phyloP scores from a whole-genome alignment of 2,888 invertebrate species.

The Cetonia aurata region DNA sequence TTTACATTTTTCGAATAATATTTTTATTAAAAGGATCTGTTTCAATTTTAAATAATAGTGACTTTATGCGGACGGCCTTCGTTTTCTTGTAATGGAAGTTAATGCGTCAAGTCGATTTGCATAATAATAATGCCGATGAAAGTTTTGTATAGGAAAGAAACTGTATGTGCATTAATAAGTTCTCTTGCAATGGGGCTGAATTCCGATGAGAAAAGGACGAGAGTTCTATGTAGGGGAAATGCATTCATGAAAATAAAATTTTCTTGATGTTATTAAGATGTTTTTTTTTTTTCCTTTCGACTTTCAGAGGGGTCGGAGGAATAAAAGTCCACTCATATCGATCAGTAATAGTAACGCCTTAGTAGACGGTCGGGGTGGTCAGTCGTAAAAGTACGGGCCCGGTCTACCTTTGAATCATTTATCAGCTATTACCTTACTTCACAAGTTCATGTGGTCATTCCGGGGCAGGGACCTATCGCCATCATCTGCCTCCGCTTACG shows the following conservation, averaged over 20 bases:
- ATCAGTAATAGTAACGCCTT: slow-evolving; percentile 60
- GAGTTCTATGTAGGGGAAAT: slow-evolving; percentile 19
- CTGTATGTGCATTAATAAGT: slow-evolving; percentile 20
- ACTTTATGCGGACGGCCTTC: too few relatives aligned
- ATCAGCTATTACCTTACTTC: slow-evolving; percentile 61
- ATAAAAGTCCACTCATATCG: slow-evolving; percentile 62
- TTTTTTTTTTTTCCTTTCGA: slow-evolving; percentile 3
- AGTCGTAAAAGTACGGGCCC: slow-evolving; percentile 61
- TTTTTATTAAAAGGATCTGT: slow-evolving; percentile 23
- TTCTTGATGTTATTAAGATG: slow-evolving; percentile 54
- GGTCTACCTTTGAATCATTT: slow-evolving; percentile 64
- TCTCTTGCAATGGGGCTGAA: neutral
- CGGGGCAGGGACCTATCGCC: slow-evolving; percentile 47
- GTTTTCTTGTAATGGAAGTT: too few relatives aligned
- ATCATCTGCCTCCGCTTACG: slow-evolving; percentile 48
- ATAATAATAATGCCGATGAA: too few relatives aligned
- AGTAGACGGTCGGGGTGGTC: slow-evolving; percentile 53
- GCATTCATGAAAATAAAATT: slow-evolving; percentile 52
- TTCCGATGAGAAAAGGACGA: slow-evolving; percentile 14
- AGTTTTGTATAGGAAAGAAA: neutral
- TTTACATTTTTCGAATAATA: slow-evolving; percentile 12
- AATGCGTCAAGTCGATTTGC: too few relatives aligned
- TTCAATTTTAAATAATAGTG: neutral
- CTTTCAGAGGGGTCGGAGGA: slow-evolving; percentile 44
- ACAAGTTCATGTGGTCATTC: slow-evolving; percentile 52